Percentiles rank a stretch among this genome's conserved stretches.
Conservation (phyloP, 92 coral and sea anemone genomes). For the Porites divaricata region DNA sequence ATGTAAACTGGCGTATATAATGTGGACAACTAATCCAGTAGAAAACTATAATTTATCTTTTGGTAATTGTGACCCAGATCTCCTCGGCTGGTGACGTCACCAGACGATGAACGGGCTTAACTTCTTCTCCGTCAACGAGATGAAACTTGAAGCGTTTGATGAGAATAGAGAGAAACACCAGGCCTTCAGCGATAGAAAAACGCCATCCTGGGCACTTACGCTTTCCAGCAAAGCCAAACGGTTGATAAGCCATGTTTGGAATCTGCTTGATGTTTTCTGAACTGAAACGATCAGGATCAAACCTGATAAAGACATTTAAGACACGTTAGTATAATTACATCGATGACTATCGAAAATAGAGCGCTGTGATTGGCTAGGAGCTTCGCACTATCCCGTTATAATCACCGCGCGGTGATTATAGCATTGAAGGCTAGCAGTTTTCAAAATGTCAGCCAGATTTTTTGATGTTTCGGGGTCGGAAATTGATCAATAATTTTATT, state of each 20-base stretch:
- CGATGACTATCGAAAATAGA: too few relatives aligned
- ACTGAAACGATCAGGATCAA: conserved; percentile 97
- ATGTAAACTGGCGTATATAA: too few relatives aligned
- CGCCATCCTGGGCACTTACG: conserved; percentile 98
- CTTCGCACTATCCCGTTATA: too few relatives aligned
- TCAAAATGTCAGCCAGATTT: too few relatives aligned
- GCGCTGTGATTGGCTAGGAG: too few relatives aligned
- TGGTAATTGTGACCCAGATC: conserved; percentile 81
- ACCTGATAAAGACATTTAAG: conserved; percentile 43
- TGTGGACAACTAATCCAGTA: too few relatives aligned
- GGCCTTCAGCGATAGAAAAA: conserved; percentile 85
- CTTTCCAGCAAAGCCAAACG: conserved; percentile 99
- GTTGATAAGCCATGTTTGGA: conserved; percentile 87
- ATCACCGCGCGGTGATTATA: too few relatives aligned
- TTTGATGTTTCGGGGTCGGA: too few relatives aligned
- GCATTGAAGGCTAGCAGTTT: too few relatives aligned
- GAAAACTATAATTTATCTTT: conserved; percentile 30
- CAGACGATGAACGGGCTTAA: conserved; percentile 77
- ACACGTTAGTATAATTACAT: too few relatives aligned
- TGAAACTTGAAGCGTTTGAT: conserved; percentile 83
- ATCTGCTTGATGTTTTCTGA: conserved; percentile 81
- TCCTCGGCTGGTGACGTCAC: conserved; percentile 93
- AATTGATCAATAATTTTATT: too few relatives aligned
- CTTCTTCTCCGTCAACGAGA: conserved; percentile 87
- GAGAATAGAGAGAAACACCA: conserved; percentile 87